Conservation (phyloP, 2,797 vertebrate genomes). For the Ceryle rudis region DNA sequence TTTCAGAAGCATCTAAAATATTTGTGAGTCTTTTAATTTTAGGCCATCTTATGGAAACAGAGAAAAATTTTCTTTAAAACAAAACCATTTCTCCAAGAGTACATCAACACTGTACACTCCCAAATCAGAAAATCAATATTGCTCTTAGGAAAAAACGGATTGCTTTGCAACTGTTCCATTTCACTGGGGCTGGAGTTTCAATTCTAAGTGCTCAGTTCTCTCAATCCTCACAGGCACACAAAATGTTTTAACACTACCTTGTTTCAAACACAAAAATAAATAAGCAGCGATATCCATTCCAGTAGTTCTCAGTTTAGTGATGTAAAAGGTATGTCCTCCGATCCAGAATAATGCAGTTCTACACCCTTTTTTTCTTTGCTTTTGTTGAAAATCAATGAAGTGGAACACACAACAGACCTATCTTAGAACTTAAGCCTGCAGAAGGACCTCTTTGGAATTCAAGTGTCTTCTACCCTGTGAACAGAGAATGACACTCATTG, state of each 20-base stretch:
- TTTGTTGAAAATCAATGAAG: not conserved
- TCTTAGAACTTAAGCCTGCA: not conserved
- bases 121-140: conserved; percentile 35
- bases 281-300: not conserved
- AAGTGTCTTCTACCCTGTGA: not conserved
- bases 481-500: not conserved
- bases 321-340: not conserved
- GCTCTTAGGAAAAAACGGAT: not conserved
- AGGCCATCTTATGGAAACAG: not conserved
- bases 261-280: conserved; percentile 19
- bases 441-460: not conserved
- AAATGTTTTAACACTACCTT: not conserved
- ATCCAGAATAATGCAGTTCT: not conserved
- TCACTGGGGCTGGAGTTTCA: not conserved
- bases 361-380: not conserved
- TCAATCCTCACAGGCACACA: not conserved
- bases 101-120: not conserved
- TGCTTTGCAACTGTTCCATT: conserved; percentile 7
- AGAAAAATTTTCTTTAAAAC: not conserved
- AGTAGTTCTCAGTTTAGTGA: conserved; percentile 11
- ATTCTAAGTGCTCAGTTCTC: conserved; percentile 13
- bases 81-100: not conserved
- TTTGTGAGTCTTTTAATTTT: not conserved
- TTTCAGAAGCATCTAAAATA: not conserved
- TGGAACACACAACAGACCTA: not conserved